These are phyloP conservation scores for Anoura caudifer DNA, from an alignment of 2,113 vertebrate species.

Conservation along the genomic window DNA sequence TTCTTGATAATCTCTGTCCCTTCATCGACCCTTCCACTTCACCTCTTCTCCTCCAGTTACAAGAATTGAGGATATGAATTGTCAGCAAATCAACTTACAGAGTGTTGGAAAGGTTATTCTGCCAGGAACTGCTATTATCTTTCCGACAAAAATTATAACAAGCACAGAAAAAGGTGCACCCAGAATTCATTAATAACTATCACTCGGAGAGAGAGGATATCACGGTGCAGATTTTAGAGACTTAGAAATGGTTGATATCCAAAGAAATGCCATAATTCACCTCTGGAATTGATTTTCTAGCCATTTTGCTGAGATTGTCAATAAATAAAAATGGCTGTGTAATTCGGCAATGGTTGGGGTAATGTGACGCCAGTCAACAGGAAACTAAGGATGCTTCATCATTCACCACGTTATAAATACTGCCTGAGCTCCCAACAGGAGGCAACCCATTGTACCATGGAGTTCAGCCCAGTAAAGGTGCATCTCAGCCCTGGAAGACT, in stretches of 20 bases:
- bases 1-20: constrained; percentile 50
- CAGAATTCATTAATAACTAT: constrained; percentile 53
- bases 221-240: constrained; percentile 45
- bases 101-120: constrained; percentile 45
- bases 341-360: background rate
- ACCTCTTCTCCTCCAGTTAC: background rate
- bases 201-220: constrained; percentile 38
- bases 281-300: constrained; percentile 57
- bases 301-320: constrained; percentile 59
- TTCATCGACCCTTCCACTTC: constrained; percentile 1
- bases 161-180: constrained; percentile 39
- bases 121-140: constrained; percentile 56
- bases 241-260: constrained; percentile 40
- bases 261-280: constrained; percentile 54
- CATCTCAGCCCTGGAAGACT: background rate
- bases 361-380: constrained; percentile 26
- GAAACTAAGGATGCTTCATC: constrained; percentile 31
- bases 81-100: constrained; percentile 56
- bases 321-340: constrained; percentile 53
- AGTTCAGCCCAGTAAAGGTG: background rate
- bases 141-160: constrained; percentile 63
- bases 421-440: background rate
- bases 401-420: background rate
- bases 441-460: background rate
- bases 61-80: background rate